Percentiles rank a stretch among this genome's conserved stretches.
Evolutionary conservation across 2,888 invertebrate species (phyloP).

Genomic region (Colostygia pectinataria): DNA sequence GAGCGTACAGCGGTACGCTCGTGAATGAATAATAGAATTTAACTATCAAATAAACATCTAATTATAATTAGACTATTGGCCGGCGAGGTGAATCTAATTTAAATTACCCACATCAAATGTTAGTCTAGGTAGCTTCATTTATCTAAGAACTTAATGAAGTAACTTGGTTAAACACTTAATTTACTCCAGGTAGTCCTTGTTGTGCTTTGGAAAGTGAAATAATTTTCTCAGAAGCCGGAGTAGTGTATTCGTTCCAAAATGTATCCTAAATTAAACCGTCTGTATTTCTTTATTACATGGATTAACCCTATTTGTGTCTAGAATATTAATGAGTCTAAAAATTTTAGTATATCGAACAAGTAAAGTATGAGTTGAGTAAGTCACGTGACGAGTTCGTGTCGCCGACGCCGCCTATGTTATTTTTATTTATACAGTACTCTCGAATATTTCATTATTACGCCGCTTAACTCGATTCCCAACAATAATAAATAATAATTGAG

Average conservation of each 20-base stretch:
- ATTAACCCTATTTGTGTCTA: not conserved
- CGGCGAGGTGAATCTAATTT: slow-evolving; percentile 31
- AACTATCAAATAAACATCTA: slow-evolving; percentile 9
- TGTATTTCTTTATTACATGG: not conserved
- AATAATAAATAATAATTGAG: no score
- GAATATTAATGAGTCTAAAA: not conserved
- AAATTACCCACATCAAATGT: slow-evolving; percentile 45
- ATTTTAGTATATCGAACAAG: not conserved
- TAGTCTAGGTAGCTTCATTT: slow-evolving; percentile 42
- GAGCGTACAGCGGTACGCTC: no score
- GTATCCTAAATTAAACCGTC: not conserved
- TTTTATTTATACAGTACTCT: no score
- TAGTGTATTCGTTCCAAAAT: not conserved
- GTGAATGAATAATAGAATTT: slow-evolving; percentile 10
- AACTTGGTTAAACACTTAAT: slow-evolving; percentile 36
- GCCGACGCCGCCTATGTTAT: no score
- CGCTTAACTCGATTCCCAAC: no score
- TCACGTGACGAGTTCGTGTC: no score
- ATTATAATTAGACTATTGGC: slow-evolving; percentile 15
- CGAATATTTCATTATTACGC: no score
- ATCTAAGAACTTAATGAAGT: slow-evolving; percentile 44
- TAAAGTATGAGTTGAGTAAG: no score
- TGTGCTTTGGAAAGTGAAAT: slow-evolving; percentile 32
- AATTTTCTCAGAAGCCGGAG: slow-evolving; percentile 32
- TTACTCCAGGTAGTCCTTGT: slow-evolving; percentile 21